These are phyloP conservation scores for Astreopora myriophthalma DNA, from an alignment of 64 coral and sea anemone species.

Conservation along the genomic window DNA sequence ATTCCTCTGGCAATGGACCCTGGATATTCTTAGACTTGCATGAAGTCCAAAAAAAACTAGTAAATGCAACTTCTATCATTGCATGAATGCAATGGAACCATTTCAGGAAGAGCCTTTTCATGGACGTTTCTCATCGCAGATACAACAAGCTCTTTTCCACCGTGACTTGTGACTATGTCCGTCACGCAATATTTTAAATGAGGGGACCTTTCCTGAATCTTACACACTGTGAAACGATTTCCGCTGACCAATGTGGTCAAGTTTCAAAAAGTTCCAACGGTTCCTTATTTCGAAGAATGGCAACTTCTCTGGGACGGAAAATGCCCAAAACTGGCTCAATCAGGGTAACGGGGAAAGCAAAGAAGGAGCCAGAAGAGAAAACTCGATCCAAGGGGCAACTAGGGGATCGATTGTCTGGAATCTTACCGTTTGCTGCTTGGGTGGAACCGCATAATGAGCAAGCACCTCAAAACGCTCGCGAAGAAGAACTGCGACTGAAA, in stretches of 20 bases:
- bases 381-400: constrained; percentile 74
- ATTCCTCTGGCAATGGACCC: too few relatives aligned
- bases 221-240: too few relatives aligned
- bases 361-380: constrained; percentile 28
- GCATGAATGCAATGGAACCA: too few relatives aligned
- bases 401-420: constrained; percentile 71
- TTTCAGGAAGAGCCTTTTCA: too few relatives aligned
- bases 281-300: neutral
- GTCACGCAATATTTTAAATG: too few relatives aligned
- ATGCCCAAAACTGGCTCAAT: neutral
- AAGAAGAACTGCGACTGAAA: constrained; percentile 71
- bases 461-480: constrained; percentile 41
- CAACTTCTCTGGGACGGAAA: neutral
- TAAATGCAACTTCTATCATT: too few relatives aligned
- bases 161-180: too few relatives aligned
- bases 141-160: too few relatives aligned
- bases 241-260: neutral
- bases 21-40: too few relatives aligned
- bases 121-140: too few relatives aligned
- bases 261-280: neutral
- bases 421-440: constrained; percentile 88
- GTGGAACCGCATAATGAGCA: constrained; percentile 66
- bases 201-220: too few relatives aligned
- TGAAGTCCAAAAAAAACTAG: too few relatives aligned
- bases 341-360: neutral